Evolutionary conservation across 2,888 invertebrate genomes (phyloP).

Genomic region (Mesopsocus fuscifrons): DNA sequence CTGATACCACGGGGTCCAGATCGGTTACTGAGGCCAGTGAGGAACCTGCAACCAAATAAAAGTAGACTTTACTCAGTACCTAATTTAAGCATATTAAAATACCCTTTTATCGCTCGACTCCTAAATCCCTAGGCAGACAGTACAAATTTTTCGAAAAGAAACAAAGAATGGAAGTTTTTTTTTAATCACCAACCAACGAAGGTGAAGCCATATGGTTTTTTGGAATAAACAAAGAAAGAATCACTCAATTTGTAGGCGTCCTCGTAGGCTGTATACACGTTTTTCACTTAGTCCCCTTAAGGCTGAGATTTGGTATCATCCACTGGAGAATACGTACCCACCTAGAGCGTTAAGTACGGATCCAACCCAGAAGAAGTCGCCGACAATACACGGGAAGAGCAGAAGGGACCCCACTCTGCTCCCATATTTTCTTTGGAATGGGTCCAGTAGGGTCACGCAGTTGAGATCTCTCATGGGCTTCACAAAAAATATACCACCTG

Average conservation of each 20-base stretch:
- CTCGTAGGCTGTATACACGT: no score
- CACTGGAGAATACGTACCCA: no score
- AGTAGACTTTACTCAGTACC: neutral
- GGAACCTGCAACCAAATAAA: conserved; percentile 27
- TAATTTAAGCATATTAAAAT: neutral
- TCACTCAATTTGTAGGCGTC: no score
- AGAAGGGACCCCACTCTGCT: conserved; percentile 45
- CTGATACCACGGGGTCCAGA: conserved; percentile 31
- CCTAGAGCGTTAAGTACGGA: conserved; percentile 45
- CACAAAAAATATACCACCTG: conserved; percentile 46
- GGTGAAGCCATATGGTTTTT: no score
- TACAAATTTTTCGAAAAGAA: no score
- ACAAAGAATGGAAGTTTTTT: no score
- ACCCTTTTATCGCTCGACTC: no score
- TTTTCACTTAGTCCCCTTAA: no score
- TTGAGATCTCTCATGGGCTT: conserved; percentile 46
- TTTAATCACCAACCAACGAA: no score
- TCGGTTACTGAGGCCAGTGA: conserved; percentile 39
- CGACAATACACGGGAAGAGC: conserved; percentile 43
- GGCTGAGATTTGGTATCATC: no score
- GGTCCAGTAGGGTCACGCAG: conserved; percentile 52
- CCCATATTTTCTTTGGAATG: conserved; percentile 48
- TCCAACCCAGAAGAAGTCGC: conserved; percentile 51
- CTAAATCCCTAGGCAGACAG: no score
- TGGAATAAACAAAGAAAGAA: no score